These are phyloP conservation scores for Hemithea aestivaria DNA, from an alignment of 2,888 invertebrate species.

Conservation along the genomic window DNA sequence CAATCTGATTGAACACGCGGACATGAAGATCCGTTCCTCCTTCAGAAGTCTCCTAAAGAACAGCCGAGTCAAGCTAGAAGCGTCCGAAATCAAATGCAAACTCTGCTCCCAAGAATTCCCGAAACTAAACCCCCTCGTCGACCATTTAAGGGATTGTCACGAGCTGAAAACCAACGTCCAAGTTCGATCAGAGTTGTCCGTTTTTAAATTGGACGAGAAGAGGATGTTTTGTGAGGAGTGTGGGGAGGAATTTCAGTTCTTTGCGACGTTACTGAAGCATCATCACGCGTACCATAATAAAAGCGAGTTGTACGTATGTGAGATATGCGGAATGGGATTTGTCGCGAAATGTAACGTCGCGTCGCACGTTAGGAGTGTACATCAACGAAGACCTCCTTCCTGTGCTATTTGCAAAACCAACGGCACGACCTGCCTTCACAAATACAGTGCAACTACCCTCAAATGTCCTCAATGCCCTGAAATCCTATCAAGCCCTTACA, in stretches of 20 bases:
- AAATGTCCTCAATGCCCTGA: constrained; percentile 59
- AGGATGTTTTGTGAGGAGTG: constrained; percentile 47
- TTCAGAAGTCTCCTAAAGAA: constrained; percentile 32
- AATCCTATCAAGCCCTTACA: constrained; percentile 45
- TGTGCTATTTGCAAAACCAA: constrained; percentile 30
- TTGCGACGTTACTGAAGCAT: constrained; percentile 45
- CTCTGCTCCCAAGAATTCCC: constrained; percentile 32
- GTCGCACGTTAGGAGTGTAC: constrained; percentile 48
- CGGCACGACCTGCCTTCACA: constrained; percentile 9
- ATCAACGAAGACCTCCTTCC: constrained; percentile 16
- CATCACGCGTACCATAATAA: constrained; percentile 45
- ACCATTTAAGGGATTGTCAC: constrained; percentile 35
- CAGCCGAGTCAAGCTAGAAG: constrained; percentile 42
- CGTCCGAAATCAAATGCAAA: constrained; percentile 42
- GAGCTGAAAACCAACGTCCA: constrained; percentile 36
- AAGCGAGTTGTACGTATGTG: constrained; percentile 42
- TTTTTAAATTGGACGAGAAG: constrained; percentile 44
- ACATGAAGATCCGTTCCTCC: constrained; percentile 33
- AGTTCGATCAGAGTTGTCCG: constrained; percentile 30
- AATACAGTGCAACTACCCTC: constrained; percentile 9
- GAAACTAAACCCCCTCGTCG: constrained; percentile 35
- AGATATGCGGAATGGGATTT: constrained; percentile 59
- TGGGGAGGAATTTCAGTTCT: constrained; percentile 44
- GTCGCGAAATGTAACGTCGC: constrained; percentile 44
- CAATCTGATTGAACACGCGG: constrained; percentile 38